Evolutionary conservation across 2,113 vertebrate species (phyloP), one percentile per base, ranked within the genome.

Genomic region (Myocastor coypus): DNA sequence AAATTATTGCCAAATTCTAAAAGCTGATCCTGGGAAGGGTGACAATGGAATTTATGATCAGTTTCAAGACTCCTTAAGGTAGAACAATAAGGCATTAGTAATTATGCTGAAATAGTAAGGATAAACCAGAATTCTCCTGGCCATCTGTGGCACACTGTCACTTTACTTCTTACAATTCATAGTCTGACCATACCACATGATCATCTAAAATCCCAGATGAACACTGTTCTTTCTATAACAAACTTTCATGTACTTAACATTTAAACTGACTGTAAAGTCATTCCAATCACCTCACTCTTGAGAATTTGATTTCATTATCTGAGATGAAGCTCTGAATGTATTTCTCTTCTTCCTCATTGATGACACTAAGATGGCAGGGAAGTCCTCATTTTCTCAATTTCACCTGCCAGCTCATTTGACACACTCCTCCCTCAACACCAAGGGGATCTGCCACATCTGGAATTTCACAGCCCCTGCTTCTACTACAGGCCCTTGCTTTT

Each of bases 241-340:
- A 78, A 55, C 57, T 69, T 94, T 42, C 4, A 89, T 6, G 50
- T 52, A 52, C 61, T 84, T 59, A 89, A 66, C 55, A 81, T 13
- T 81, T 83, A 40, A 11, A 57, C 30, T 91, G 85, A 34, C 9
- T n/a, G 87, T 46, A 83, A 87, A 87, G 57, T 78, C 82, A 95
- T 94, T 81, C 55, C 94, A 85, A 95, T 95, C 57, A 66, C 75
- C 63, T 91, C 30, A 64, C 22, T 90, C 78, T 83, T 26, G 46
- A 78, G 61, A 88, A 87, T 82, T 73, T 87, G 81, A 96, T 87
- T 86, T 89, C 57, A 92, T 91, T 86, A 94, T 89, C 16, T 69
- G 80, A 92, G 81, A 83, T 13, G 7, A 86, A 91, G 20, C 46
- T 68, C 75, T 46, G 55, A 93, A 87, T 68, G 52, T 3, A 37